These are phyloP conservation scores for Eurytoma californica DNA, from an alignment of 2,888 invertebrate genomes.

Conservation along the genomic window DNA sequence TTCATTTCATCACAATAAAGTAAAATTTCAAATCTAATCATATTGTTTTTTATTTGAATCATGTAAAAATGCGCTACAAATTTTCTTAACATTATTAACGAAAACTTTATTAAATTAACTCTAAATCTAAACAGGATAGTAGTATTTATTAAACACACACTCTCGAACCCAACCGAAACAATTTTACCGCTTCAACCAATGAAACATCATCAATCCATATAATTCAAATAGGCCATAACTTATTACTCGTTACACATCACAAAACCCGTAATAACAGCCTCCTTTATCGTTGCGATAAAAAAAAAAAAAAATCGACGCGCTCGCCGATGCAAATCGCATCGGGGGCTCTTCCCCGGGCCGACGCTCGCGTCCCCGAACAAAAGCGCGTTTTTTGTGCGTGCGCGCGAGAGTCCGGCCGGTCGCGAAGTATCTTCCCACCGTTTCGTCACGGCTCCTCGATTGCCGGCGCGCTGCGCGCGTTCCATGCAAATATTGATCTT, in stretches of 20 bases:
- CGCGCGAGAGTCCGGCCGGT: constrained; percentile 48
- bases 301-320: constrained; percentile 31
- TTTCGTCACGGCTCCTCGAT: constrained; percentile 70
- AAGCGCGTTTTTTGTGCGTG: constrained; percentile 38
- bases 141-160: background rate
- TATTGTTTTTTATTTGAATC: too few species aligned
- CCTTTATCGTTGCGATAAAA: constrained; percentile 5
- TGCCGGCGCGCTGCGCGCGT: constrained; percentile 64
- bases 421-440: constrained; percentile 60
- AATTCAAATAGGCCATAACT: background rate
- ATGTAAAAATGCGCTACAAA: too few species aligned
- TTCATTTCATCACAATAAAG: too few species aligned
- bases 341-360: too few species aligned
- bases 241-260: constrained; percentile 5
- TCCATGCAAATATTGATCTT: constrained; percentile 72
- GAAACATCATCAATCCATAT: background rate
- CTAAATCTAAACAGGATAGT: background rate
- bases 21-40: too few species aligned
- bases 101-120: background rate
- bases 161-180: too few species aligned
- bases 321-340: constrained; percentile 40
- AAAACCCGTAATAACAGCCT: background rate
- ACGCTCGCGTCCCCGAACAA: constrained; percentile 10
- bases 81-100: too few species aligned
- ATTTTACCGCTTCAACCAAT: too few species aligned